phyloP scores from a whole-genome alignment of 2,888 invertebrate genomes.

The Andrena minutula region DNA sequence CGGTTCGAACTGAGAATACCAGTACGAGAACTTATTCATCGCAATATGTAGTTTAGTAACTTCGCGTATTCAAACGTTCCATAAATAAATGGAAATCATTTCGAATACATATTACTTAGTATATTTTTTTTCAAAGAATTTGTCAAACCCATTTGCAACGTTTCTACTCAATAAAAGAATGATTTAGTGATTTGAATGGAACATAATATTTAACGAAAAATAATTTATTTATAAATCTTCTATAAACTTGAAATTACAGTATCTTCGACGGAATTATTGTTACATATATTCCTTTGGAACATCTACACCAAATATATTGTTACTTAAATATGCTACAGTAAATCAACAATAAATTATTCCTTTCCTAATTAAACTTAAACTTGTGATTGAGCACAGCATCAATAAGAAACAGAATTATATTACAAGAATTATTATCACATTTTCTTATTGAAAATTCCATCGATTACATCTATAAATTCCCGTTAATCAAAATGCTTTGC shows the following conservation, averaged over 20 bases:
- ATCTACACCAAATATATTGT: slow-evolving; percentile 9
- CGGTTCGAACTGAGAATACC: slow-evolving; percentile 25
- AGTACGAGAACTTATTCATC: slow-evolving; percentile 25
- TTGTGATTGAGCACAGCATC: not conserved
- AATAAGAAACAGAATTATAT: slow-evolving; percentile 7
- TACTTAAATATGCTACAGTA: slow-evolving; percentile 19
- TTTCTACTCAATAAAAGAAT: not conserved
- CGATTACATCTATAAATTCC: not conserved
- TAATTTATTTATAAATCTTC: slow-evolving; percentile 43
- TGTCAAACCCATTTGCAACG: not conserved
- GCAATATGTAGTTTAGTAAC: not conserved
- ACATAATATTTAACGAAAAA: slow-evolving; percentile 4
- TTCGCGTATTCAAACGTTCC: not conserved
- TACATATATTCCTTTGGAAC: slow-evolving; percentile 22
- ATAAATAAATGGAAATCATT: not conserved
- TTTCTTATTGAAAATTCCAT: not conserved
- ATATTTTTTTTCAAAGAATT: not conserved
- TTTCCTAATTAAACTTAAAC: slow-evolving; percentile 2
- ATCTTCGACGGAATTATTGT: slow-evolving; percentile 11
- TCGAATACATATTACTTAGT: not conserved
- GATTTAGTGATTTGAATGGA: not conserved
- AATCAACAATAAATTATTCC: slow-evolving; percentile 1
- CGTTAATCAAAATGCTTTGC: not conserved
- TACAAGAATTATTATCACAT: slow-evolving; percentile 17
- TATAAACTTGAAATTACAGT: slow-evolving; percentile 26